Evolutionary conservation across 2,113 vertebrate species (phyloP).

Genomic region (Toxostoma redivivum): DNA sequence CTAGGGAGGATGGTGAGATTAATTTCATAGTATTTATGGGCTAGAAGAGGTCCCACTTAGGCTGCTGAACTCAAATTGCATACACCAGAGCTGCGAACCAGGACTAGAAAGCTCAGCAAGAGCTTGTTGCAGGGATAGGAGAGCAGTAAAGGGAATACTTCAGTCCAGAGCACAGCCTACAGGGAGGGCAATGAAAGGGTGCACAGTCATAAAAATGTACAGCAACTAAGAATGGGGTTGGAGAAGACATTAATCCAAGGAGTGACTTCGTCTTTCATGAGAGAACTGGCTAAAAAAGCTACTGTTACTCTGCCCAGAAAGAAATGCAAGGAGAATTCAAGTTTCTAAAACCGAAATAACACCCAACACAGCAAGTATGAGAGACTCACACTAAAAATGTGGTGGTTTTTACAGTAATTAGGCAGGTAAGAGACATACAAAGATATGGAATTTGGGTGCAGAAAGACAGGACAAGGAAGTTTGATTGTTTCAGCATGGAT

Average conservation of each 20-base stretch:
- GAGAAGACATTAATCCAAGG: neutral
- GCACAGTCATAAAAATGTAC: neutral
- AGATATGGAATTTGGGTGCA: neutral
- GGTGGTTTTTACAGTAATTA: neutral
- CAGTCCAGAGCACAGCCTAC: neutral
- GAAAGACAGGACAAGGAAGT: neutral
- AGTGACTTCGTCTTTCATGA: neutral
- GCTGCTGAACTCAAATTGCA: neutral
- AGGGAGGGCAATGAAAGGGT: neutral
- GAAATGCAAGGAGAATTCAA: neutral
- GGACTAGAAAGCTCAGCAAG: neutral
- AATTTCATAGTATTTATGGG: neutral
- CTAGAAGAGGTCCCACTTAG: neutral
- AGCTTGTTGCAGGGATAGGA: neutral
- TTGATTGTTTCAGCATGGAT: neutral
- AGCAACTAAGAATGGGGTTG: neutral
- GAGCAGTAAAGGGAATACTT: neutral
- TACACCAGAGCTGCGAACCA: neutral
- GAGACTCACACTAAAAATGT: neutral
- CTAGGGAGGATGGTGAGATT: neutral
- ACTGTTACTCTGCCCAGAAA: neutral
- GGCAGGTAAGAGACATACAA: neutral
- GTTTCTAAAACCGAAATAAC: neutral
- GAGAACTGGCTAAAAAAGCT: neutral
- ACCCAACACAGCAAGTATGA: rapidly evolving